phyloP scores from a whole-genome alignment of 2,888 invertebrate species.

The Sinhomidia bicolor region DNA sequence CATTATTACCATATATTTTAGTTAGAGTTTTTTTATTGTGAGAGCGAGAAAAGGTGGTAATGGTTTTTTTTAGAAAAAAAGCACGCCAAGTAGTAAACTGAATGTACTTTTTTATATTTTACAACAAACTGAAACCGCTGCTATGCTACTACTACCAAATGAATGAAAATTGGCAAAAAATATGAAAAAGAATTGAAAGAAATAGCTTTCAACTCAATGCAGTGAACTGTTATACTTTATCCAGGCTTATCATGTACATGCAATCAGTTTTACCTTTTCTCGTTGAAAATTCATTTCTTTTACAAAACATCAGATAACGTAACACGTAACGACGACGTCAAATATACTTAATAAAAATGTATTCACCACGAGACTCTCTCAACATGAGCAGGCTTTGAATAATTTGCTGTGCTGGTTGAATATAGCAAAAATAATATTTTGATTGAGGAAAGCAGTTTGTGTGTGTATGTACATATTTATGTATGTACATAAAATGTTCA shows the following conservation, averaged over 20 bases:
- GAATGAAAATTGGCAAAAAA: slow-evolving; percentile 52
- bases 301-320: slow-evolving; percentile 46
- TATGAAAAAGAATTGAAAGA: slow-evolving; percentile 9
- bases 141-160: background rate
- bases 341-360: background rate
- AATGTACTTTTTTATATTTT: background rate
- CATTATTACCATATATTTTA: background rate
- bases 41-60: background rate
- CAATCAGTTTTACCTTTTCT: slow-evolving; percentile 50
- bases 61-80: background rate
- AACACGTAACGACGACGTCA: slow-evolving; percentile 21
- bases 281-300: slow-evolving; percentile 51
- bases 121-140: background rate
- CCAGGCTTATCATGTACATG: slow-evolving; percentile 64
- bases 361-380: background rate
- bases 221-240: background rate
- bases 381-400: background rate
- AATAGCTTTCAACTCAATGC: background rate
- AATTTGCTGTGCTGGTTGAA: slow-evolving; percentile 4
- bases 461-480: background rate
- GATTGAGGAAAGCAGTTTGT: background rate
- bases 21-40: background rate
- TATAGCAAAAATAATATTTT: background rate
- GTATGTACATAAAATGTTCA: background rate
- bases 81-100: background rate